Base-by-base conservation (phyloP, 2,888 invertebrate species). In the Drosophila lutescens region DNA sequence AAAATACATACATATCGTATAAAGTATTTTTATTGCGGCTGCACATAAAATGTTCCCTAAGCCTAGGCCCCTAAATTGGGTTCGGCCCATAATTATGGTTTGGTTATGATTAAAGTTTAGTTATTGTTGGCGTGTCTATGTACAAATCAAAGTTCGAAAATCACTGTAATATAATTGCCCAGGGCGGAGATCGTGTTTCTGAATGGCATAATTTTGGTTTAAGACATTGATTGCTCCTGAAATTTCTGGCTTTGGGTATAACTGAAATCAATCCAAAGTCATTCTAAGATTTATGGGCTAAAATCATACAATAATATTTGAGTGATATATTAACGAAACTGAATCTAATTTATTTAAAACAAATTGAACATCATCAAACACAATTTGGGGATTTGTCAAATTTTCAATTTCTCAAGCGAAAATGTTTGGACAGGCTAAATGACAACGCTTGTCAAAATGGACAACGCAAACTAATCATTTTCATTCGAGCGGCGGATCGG, bases 401-500 rank as follows among this genome's bases (percentile, higher is more conserved):
- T 76, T 78, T 78, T 86, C 78, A 81, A 65, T 76, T 61, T 57
- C 51, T 65, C 69, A 76, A 78, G 75, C 77, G 58, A 78, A 86
- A 88, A 80, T 88, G 87, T 88, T 91, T 91, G 89, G 66, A 90
- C 91, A 91, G 88, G 78, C 79, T 77, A 85, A 90, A 88, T 90
- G 91, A 91, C 91, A 91, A 87, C 81, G 76, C 84, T 83, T 90
- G 90, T 91, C 91, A 91, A 86, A 89, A 80, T 75, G 78, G 91
- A 90, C 91, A 91, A 79, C 77, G 77, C 83, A 84, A 90, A 91
- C 91, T 89, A 91, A 91, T 91, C 90, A 90, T 84, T 86, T 77
- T 73, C 77, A 83, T 73, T 77, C 61, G 69, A 55, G 56, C 40
- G 46, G 47, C n/a, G 26, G 80, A 80, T 78, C 68, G 62, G 71